These are phyloP conservation scores for Xenopus petersii DNA, from an alignment of 2,797 vertebrate species.

Conservation along the genomic window DNA sequence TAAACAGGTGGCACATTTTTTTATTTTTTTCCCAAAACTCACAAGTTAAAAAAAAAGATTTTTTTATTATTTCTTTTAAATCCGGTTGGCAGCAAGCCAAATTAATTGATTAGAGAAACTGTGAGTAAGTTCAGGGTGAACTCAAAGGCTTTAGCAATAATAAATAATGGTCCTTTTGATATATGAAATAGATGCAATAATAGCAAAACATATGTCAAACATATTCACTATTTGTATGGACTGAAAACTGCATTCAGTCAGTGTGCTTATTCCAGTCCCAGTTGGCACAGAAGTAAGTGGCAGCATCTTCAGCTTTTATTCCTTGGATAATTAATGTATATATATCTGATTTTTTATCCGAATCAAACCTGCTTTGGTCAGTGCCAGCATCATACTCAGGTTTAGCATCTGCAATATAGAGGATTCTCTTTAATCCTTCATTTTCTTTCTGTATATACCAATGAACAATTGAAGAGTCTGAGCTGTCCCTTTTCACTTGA, in stretches of 20 bases:
- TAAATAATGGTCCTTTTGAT: too few species aligned
- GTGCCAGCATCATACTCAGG: not conserved
- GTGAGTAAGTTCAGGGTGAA: too few species aligned
- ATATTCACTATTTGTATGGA: not conserved
- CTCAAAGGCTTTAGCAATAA: too few species aligned
- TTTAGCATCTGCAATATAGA: not conserved
- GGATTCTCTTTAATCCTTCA: not conserved
- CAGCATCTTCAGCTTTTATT: constrained; percentile 1
- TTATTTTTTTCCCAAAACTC: too few species aligned
- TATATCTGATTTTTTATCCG: not conserved
- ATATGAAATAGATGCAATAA: too few species aligned
- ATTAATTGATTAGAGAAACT: too few species aligned
- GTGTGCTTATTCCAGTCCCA: not conserved
- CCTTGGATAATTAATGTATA: not conserved
- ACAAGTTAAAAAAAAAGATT: too few species aligned
- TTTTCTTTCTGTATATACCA: not conserved
- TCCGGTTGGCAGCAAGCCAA: too few species aligned
- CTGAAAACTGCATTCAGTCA: not conserved
- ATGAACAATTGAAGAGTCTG: not conserved
- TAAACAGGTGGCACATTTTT: too few species aligned
- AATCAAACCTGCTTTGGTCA: not conserved
- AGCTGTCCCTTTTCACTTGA: not conserved
- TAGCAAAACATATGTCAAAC: too few species aligned
- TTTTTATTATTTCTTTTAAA: too few species aligned
- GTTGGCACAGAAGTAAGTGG: constrained; percentile 47